These are phyloP conservation scores for Halichondria panicea DNA, from an alignment of 37 sponge, comb jelly and placozoan species.

Conservation along the genomic window DNA sequence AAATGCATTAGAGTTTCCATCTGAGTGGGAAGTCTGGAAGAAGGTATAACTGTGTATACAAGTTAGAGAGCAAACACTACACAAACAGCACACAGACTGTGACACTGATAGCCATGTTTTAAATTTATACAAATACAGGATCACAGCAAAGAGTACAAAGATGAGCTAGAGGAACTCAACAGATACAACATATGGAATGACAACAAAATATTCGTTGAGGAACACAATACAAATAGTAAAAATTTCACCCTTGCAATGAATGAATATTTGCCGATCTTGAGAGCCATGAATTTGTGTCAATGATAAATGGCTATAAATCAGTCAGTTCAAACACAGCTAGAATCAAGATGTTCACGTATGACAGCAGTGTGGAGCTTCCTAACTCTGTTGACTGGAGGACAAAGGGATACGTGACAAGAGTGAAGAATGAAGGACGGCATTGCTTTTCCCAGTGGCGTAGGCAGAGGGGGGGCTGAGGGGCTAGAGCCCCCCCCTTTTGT, in stretches of 20 bases:
- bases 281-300: conserved; percentile 26
- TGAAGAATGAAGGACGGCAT: conserved; percentile 88
- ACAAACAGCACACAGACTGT: no score
- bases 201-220: conserved; percentile 52
- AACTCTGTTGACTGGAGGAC: conserved; percentile 77
- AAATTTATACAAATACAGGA: no score
- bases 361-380: conserved; percentile 8
- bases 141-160: conserved; percentile 40
- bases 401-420: conserved; percentile 60
- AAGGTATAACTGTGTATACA: conserved; percentile 21
- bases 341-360: background rate
- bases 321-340: background rate
- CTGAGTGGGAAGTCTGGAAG: conserved; percentile 66
- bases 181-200: conserved; percentile 46
- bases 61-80: no score
- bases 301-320: conserved; percentile 36
- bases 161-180: conserved; percentile 17
- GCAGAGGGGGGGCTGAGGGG: no score
- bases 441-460: no score
- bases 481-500: no score
- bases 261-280: conserved; percentile 62
- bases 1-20: conserved; percentile 15
- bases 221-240: conserved; percentile 58
- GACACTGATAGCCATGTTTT: no score
- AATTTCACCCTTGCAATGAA: conserved; percentile 58